Evolutionary conservation across 2,888 invertebrate genomes (phyloP).

Genomic region (Tolmerus cingulatus): DNA sequence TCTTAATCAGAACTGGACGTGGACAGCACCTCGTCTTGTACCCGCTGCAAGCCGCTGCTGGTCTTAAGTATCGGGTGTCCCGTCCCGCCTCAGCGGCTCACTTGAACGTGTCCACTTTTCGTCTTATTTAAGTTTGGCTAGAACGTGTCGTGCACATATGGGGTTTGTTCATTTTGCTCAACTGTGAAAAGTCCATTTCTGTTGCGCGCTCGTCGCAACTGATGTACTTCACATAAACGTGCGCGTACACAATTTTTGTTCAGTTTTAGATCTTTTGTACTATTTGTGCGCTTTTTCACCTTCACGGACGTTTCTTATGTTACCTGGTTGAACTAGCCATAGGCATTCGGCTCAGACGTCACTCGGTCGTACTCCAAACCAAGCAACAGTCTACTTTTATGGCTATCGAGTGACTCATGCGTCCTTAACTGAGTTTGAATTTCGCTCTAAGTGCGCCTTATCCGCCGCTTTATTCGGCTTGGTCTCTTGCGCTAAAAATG

Average conservation of each 20-base stretch:
- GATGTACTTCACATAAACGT: slow-evolving; percentile 24
- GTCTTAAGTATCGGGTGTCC: not conserved
- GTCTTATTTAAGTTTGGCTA: not conserved
- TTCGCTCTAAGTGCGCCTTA: slow-evolving; percentile 17
- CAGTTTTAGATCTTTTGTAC: not conserved
- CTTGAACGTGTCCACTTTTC: not conserved
- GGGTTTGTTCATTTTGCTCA: not conserved
- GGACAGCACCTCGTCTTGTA: not conserved
- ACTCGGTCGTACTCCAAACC: not conserved
- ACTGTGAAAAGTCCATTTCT: slow-evolving; percentile 26
- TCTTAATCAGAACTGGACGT: not conserved
- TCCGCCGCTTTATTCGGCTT: not conserved
- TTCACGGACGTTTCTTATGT: not conserved
- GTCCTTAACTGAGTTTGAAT: slow-evolving; percentile 35
- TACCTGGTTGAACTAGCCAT: not conserved
- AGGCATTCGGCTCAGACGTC: not conserved
- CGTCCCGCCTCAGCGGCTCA: not conserved
- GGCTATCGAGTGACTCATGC: slow-evolving; percentile 39
- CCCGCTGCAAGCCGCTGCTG: not conserved
- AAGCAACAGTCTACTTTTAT: slow-evolving; percentile 36
- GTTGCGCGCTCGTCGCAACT: slow-evolving; percentile 7
- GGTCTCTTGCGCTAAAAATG: not conserved
- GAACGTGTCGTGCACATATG: slow-evolving; percentile 21
- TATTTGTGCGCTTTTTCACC: not conserved
- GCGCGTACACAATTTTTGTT: slow-evolving; percentile 14